Evolutionary conservation across 2,113 vertebrate genomes (phyloP).

Genomic region (Sceloporus tristichus): DNA sequence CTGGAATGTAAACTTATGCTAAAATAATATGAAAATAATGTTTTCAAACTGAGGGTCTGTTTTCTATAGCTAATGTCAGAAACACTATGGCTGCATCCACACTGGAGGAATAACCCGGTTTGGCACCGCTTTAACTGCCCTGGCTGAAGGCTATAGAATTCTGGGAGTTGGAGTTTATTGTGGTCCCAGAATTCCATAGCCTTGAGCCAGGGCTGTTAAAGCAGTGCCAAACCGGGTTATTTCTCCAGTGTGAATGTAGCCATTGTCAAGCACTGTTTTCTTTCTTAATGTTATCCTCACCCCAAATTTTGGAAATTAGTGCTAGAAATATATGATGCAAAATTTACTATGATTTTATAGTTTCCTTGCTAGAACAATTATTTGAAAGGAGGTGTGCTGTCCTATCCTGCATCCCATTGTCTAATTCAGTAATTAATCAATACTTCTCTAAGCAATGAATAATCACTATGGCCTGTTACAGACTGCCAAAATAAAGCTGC

Average conservation of each 20-base stretch:
- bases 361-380: not conserved
- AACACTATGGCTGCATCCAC: not conserved
- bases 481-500: too few species aligned
- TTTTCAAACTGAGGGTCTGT: not conserved
- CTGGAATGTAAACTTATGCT: not conserved
- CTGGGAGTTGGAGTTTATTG: too few species aligned
- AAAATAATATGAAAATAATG: not conserved
- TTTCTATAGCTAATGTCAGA: not conserved
- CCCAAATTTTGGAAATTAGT: not conserved
- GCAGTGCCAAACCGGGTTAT: too few species aligned
- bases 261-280: not conserved
- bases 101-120: too few species aligned
- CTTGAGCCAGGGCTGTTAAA: too few species aligned
- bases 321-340: not conserved
- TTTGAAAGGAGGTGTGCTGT: not conserved
- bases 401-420: not conserved
- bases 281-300: not conserved
- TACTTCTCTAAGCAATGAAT: not conserved
- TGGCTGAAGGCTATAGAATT: too few species aligned
- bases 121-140: too few species aligned
- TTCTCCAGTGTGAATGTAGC: too few species aligned
- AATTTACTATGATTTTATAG: not conserved
- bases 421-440: not conserved
- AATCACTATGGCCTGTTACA: not conserved
- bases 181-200: too few species aligned